Evolutionary conservation across 2,113 vertebrate genomes (phyloP), one percentile per base, ranked within the genome.

Genomic region (Salvator merianae): DNA sequence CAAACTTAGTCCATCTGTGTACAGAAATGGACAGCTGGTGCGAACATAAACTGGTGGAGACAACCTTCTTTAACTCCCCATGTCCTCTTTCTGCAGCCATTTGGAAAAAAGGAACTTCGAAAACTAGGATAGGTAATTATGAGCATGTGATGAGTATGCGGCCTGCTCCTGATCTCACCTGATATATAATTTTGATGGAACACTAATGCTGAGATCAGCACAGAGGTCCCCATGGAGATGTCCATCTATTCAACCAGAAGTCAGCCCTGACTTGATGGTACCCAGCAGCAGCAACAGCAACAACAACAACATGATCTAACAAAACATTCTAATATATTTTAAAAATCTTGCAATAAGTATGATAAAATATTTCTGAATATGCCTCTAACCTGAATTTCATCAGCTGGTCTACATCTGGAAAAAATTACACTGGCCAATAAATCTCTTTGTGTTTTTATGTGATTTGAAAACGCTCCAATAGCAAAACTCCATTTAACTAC

Each of bases 371-470:
- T 36, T 75, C 36, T 0, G 65, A 34, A 59, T 5, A 26, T 28
- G 8, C 32, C 3, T 12, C 0, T 55, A 13, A 26, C 43, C 74
- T 78, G 12, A 69, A 30, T 0, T 0, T 26, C 4, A 83, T 36
- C 14, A 55, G 8, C 62, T 20, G 69, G 59, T 85, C 53, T 7
- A 74, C 8, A 82, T 1, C 43, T 50, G 63, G 0, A 3, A 22
- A 1, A 3, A 6, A 38, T 1, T 70, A 70, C 43, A 43, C 18
- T 78, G 74, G 28, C 26, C 14, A 62, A 10, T 0, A 77, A 74
- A 53, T 28, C 50, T 16, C 10, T 8, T 0, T 59, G 0, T 0
- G 5, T 6, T 63, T 3, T 69, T 26, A 1, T 0, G 32, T 24
- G 0, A 5, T 20, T 53, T 74, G 9, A 87, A 70, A 83, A 55